Evolutionary conservation across 2,888 invertebrate genomes (phyloP), one percentile per base, ranked within the genome.

Genomic region (Drymonia ruficornis): DNA sequence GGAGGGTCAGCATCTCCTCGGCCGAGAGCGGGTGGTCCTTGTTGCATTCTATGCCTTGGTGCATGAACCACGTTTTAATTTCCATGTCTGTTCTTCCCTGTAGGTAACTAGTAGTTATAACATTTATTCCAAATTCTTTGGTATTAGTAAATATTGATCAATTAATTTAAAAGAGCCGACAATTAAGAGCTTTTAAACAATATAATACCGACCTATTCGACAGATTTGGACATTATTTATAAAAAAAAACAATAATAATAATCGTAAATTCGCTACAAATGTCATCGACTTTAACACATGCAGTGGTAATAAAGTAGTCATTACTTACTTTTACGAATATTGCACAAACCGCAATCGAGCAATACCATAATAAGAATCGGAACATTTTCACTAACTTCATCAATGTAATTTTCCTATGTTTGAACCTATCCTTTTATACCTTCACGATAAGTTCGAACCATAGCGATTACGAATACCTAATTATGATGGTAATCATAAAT

Each of bases 31-130:
- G 70, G 49, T 80, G 63, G 0, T 88, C 81, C 18, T 77, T 80
- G 59, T 70, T 82, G 62, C 92, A 92, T 34, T 81, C 80, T 11
- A 87, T 42, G 1, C 81, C 87, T 53, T 83, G 69, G 29, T 78
- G 64, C 36, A 90, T 54, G 62, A 89, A 87, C 79, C 77, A 83
- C 46, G 75, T 62, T 56, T 81, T 83, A 13, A 91, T 72, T 52
- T 91, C 90, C 13, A 65, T 67, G 29, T 86, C 85, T 8, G 76
- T 77, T 56, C 77, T 78, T 16, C 78, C 84, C 88, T 89, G 56
- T 31, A n/a, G 13, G 55, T 59, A 31, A 38, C 47, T 16, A n/a
- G n/a, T n/a, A n/a, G n/a, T n/a, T n/a, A n/a, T n/a, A n/a, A n/a
- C n/a, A n/a, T n/a, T n/a, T n/a, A n/a, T n/a, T n/a, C n/a, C n/a